phyloP scores from a whole-genome alignment of 2,797 vertebrate genomes.

The Aphelocoma californica region DNA sequence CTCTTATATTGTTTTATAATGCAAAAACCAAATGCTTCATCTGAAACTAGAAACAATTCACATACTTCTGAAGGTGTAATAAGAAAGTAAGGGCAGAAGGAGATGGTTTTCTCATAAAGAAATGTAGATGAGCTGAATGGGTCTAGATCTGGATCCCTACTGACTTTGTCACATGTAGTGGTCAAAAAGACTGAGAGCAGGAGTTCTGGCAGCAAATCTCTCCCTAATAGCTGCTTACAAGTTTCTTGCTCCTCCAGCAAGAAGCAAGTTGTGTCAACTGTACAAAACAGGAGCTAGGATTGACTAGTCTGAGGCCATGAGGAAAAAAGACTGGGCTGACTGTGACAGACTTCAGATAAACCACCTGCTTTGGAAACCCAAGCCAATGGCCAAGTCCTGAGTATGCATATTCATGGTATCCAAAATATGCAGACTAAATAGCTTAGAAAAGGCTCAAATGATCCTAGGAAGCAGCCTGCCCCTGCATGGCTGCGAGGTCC shows the following conservation, averaged over 20 bases:
- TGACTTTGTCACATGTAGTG: background rate
- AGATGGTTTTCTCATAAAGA: background rate
- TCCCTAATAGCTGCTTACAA: background rate
- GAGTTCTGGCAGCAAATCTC: background rate
- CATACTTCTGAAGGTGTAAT: background rate
- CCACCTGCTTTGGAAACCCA: background rate
- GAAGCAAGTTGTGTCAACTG: background rate
- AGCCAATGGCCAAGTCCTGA: background rate
- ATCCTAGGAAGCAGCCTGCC: background rate
- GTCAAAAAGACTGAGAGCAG: background rate
- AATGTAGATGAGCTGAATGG: background rate
- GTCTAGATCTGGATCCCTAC: background rate
- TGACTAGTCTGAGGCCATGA: background rate
- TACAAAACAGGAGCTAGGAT: background rate
- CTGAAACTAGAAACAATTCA: background rate
- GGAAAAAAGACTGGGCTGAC: background rate
- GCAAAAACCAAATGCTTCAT: background rate
- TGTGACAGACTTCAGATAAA: background rate
- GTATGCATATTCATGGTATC: background rate
- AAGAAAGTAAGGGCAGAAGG: background rate
- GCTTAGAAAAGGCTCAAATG: background rate
- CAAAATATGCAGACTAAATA: conserved; percentile 16
- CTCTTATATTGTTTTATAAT: background rate
- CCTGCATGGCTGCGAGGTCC: accelerated
- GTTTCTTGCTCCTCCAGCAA: background rate